phyloP scores from a whole-genome alignment of 2,888 invertebrate species.

The Lymantria monacha region DNA sequence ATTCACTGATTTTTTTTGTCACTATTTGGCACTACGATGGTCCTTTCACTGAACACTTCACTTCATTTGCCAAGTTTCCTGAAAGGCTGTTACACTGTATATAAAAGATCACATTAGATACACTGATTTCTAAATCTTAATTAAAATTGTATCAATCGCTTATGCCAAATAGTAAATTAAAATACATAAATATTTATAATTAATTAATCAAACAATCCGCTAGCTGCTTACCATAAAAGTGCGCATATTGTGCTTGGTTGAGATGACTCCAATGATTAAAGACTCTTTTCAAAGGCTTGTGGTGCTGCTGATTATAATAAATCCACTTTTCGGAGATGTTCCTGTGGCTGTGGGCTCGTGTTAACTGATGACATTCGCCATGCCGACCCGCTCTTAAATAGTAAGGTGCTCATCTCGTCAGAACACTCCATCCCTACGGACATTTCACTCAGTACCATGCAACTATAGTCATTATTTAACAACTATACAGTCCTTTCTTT shows the following conservation, averaged over 20 bases:
- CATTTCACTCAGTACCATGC: constrained; percentile 77
- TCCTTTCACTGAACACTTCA: constrained; percentile 61
- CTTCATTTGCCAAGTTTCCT: constrained; percentile 43
- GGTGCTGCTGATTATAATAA: constrained; percentile 47
- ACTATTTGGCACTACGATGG: constrained; percentile 51
- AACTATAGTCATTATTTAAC: constrained; percentile 79
- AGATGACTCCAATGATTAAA: constrained; percentile 38
- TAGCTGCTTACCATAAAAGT: constrained; percentile 75
- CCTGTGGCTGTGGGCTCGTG: constrained; percentile 66
- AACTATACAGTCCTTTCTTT: constrained; percentile 78
- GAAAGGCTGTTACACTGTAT: constrained; percentile 30
- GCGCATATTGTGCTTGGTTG: constrained; percentile 71
- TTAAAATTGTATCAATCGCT: constrained; percentile 46
- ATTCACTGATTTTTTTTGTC: constrained; percentile 33
- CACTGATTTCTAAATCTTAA: constrained; percentile 20
- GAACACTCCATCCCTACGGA: constrained; percentile 78
- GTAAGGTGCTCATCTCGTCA: constrained; percentile 77
- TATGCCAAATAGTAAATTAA: constrained; percentile 55
- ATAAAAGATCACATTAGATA: constrained; percentile 27
- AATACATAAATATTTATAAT: constrained; percentile 13
- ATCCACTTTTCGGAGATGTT: constrained; percentile 67
- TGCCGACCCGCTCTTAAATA: constrained; percentile 79
- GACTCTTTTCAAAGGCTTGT: constrained; percentile 42
- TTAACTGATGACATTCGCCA: constrained; percentile 80
- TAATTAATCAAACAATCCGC: constrained; percentile 33